Conservation (phyloP, 2,888 invertebrate species). For the Hipparchia sbordonii region DNA sequence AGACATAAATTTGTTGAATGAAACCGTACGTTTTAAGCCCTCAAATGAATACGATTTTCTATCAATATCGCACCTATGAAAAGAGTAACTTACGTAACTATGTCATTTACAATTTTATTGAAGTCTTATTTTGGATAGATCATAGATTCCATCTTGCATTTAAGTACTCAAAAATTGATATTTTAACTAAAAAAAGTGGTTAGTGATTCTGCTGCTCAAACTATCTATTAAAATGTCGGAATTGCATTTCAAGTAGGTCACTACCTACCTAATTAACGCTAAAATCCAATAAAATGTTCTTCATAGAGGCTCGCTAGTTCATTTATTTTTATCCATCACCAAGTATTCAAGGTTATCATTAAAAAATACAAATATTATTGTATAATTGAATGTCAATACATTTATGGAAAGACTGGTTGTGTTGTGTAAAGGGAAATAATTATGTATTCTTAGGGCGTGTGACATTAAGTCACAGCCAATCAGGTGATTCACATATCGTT, state of each 20-base stretch:
- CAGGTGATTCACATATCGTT: too few relatives aligned
- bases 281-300: neutral
- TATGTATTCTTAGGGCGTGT: slow-evolving; percentile 16
- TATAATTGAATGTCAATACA: slow-evolving; percentile 19
- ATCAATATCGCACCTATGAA: neutral
- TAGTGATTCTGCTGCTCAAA: slow-evolving; percentile 10
- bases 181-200: neutral
- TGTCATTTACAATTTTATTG: neutral
- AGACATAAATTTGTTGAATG: too few relatives aligned
- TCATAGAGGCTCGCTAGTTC: slow-evolving; percentile 28
- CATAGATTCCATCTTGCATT: slow-evolving; percentile 4
- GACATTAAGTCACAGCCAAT: too few relatives aligned
- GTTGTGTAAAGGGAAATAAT: slow-evolving; percentile 34
- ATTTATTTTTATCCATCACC: slow-evolving; percentile 14
- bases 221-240: neutral
- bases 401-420: slow-evolving; percentile 38
- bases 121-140: neutral
- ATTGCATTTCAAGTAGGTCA: neutral
- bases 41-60: too few relatives aligned
- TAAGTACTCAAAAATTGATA: neutral
- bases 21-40: too few relatives aligned
- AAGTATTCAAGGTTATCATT: neutral
- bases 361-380: neutral
- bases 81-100: neutral
- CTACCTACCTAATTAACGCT: neutral